phyloP scores from a whole-genome alignment of 37 sponge, comb jelly and placozoan species.

The Bolinopsis microptera region DNA sequence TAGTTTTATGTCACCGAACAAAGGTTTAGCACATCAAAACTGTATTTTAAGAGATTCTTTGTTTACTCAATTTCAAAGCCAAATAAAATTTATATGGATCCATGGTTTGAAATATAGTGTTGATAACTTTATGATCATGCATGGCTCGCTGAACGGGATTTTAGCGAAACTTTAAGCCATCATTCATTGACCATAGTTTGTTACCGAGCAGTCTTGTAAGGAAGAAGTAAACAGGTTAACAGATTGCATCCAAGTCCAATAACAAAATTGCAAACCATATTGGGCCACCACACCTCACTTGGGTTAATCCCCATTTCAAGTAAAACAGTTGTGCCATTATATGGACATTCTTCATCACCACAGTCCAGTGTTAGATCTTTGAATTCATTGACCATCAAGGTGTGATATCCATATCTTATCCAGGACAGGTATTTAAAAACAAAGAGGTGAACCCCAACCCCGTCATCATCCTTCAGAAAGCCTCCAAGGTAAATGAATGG shows the following conservation, averaged over 20 bases:
- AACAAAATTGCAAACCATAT: not conserved
- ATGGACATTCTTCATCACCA: not conserved
- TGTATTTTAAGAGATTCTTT: no score
- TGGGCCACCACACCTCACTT: not conserved
- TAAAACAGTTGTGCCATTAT: not conserved
- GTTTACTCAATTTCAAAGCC: no score
- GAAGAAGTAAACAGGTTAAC: not conserved
- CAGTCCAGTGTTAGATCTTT: constrained; percentile 8
- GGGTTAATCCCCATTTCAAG: not conserved
- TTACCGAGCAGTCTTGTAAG: not conserved
- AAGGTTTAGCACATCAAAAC: no score
- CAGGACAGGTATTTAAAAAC: not conserved
- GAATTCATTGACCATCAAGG: constrained; percentile 6
- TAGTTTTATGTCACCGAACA: no score
- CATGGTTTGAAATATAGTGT: no score
- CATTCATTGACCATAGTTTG: no score
- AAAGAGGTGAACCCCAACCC: not conserved
- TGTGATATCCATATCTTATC: not conserved
- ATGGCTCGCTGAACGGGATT: no score
- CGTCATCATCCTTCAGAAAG: not conserved
- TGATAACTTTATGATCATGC: no score
- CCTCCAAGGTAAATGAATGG: not conserved
- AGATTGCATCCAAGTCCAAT: not conserved
- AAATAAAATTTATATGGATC: no score
- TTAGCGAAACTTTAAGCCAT: no score